phyloP scores from a whole-genome alignment of 2,888 invertebrate species.

The Bugula neritina region DNA sequence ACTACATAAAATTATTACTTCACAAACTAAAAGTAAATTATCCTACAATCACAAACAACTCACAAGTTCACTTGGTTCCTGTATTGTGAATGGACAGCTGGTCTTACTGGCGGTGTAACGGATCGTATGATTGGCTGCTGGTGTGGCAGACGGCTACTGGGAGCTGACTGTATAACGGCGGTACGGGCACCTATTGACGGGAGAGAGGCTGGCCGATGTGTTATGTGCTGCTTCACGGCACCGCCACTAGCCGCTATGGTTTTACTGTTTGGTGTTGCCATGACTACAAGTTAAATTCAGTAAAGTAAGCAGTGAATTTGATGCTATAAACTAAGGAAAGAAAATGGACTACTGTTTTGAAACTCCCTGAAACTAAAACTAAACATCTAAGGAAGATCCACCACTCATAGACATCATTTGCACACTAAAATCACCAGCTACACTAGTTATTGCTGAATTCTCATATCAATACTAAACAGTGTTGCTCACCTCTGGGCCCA shows the following conservation, averaged over 20 bases:
- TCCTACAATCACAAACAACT: too few species aligned
- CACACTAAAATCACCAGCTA: too few species aligned
- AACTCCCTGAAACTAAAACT: too few species aligned
- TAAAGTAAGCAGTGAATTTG: neutral
- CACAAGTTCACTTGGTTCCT: too few species aligned
- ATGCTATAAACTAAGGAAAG: neutral
- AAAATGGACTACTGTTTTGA: neutral
- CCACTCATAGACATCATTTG: too few species aligned
- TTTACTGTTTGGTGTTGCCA: conserved; percentile 10
- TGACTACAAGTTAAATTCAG: neutral
- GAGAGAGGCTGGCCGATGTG: neutral
- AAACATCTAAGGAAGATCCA: too few species aligned
- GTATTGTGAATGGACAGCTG: neutral
- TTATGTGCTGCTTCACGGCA: neutral
- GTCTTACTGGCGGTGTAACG: neutral
- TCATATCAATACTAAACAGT: too few species aligned
- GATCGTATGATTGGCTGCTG: conserved; percentile 20
- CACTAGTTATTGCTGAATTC: too few species aligned
- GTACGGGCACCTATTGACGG: neutral
- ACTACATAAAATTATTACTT: too few species aligned
- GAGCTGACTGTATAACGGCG: conserved; percentile 13
- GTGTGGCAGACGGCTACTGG: neutral
- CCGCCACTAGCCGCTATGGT: neutral
- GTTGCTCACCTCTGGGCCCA: conserved; percentile 12
- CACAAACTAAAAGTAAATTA: too few species aligned